Conservation (phyloP, 2,888 invertebrate species). For the Endotricha flammealis region DNA sequence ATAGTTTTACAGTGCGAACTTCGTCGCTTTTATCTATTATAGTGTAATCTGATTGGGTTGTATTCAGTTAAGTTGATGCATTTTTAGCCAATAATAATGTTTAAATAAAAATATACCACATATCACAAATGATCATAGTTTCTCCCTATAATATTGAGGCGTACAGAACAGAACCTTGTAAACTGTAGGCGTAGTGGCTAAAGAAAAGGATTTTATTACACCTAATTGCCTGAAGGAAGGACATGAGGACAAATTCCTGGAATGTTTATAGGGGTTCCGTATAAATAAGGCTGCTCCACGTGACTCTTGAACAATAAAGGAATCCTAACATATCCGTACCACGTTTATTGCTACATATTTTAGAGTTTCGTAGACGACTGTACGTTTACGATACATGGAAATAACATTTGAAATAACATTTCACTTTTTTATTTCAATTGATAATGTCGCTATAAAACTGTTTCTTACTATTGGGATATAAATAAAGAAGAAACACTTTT, state of each 20-base stretch:
- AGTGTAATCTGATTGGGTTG: too few relatives aligned
- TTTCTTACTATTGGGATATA: slow-evolving; percentile 10
- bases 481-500: not conserved
- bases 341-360: slow-evolving; percentile 69
- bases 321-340: slow-evolving; percentile 56
- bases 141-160: too few relatives aligned
- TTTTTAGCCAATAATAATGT: too few relatives aligned
- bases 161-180: too few relatives aligned
- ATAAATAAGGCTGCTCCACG: slow-evolving; percentile 47
- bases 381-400: slow-evolving; percentile 46
- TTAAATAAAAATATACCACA: too few relatives aligned
- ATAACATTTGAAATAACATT: slow-evolving; percentile 41
- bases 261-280: slow-evolving; percentile 52
- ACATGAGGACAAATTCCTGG: slow-evolving; percentile 33
- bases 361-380: slow-evolving; percentile 44
- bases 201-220: slow-evolving; percentile 26
- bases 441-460: slow-evolving; percentile 21
- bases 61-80: too few relatives aligned
- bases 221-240: slow-evolving; percentile 33
- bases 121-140: too few relatives aligned
- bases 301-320: slow-evolving; percentile 60
- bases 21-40: too few relatives aligned
- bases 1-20: too few relatives aligned
- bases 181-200: too few relatives aligned
- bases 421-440: slow-evolving; percentile 23